Conservation (phyloP, 35 echinoderm and acorn worm species). For the Lytechinus pictus region DNA sequence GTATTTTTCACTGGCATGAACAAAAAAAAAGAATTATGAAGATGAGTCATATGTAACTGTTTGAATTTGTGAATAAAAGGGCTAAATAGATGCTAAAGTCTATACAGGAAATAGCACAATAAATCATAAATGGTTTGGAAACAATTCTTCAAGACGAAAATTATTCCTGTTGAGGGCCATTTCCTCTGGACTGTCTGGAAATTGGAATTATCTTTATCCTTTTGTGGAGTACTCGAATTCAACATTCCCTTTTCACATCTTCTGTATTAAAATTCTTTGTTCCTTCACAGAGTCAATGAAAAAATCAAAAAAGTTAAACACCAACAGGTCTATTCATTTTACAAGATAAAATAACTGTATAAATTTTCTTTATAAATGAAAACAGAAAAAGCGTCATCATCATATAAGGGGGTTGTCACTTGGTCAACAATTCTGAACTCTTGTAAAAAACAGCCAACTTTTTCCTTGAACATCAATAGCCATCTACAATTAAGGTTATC, state of each 20-base stretch:
- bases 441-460: no score
- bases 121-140: not conserved
- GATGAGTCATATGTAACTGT: not conserved
- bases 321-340: no score
- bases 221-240: not conserved
- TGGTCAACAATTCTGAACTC: no score
- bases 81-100: not conserved
- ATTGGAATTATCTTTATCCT: not conserved
- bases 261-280: not conserved
- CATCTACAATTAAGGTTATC: no score
- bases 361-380: no score
- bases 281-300: not conserved
- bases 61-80: not conserved
- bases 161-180: not conserved
- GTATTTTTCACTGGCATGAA: no score
- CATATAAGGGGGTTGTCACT: no score
- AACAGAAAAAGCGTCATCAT: no score
- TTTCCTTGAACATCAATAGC: no score
- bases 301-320: not conserved
- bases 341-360: no score
- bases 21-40: not conserved
- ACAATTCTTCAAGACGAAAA: not conserved
- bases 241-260: not conserved
- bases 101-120: slow-evolving; percentile 12
- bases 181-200: not conserved